Conservation (phyloP, 2,888 invertebrate genomes). For the Noctua janthina region DNA sequence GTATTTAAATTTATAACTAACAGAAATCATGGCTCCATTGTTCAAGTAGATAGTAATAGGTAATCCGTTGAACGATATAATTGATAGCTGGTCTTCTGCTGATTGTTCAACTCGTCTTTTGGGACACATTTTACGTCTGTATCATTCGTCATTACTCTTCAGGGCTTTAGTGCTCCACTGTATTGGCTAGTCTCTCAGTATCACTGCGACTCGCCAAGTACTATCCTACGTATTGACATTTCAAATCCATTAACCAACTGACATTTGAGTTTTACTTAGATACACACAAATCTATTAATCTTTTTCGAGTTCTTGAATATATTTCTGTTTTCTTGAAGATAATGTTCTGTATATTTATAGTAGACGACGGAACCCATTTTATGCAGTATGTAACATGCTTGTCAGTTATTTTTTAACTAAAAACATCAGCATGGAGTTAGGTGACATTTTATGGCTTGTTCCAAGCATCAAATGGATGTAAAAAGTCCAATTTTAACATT, state of each 20-base stretch:
- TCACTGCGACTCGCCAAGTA: conserved; percentile 8
- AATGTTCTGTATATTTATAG: not conserved
- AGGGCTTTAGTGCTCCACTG: not conserved
- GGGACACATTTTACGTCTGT: not conserved
- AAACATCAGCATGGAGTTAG: conserved; percentile 64
- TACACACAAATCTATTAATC: conserved; percentile 10
- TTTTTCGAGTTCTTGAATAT: conserved; percentile 30
- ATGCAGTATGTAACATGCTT: conserved; percentile 14
- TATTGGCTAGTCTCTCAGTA: conserved; percentile 3
- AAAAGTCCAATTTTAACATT: conserved; percentile 63
- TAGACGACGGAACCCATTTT: conserved; percentile 48
- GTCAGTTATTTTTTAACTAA: conserved; percentile 58
- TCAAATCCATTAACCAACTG: conserved; percentile 24
- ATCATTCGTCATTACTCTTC: not conserved
- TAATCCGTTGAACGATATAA: too few species aligned
- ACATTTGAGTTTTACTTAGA: conserved; percentile 22
- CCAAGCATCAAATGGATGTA: conserved; percentile 58
- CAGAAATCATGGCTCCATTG: not conserved
- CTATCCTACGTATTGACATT: conserved; percentile 41
- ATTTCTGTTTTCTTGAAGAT: not conserved
- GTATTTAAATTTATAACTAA: not conserved
- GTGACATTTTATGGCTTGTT: conserved; percentile 78
- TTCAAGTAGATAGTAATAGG: too few species aligned
- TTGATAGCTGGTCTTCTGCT: too few species aligned
- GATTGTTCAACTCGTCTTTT: not conserved